Evolutionary conservation across 2,113 vertebrate genomes (phyloP).

Genomic region (Bubo scandiacus): DNA sequence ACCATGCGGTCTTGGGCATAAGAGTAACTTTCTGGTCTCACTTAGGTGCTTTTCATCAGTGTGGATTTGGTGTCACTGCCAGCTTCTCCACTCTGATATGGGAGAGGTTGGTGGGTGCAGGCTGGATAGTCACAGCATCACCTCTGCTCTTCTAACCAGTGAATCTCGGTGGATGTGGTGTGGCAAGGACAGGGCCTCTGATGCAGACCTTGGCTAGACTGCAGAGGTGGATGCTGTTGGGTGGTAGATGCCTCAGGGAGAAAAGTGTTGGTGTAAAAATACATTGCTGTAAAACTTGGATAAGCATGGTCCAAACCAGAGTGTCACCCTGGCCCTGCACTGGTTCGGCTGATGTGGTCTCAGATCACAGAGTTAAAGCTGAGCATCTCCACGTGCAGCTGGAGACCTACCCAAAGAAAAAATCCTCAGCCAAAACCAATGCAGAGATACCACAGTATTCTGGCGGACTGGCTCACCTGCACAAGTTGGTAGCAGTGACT

Average conservation of each 20-base stretch:
- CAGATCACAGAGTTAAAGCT: not conserved
- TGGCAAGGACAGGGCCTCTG: not conserved
- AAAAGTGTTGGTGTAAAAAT: not conserved
- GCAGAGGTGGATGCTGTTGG: not conserved
- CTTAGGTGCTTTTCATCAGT: not conserved
- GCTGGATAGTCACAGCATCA: not conserved
- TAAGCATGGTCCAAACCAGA: not conserved
- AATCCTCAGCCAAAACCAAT: not conserved
- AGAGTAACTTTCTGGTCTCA: not conserved
- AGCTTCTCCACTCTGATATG: not conserved
- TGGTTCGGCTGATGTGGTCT: not conserved
- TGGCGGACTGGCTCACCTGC: not conserved
- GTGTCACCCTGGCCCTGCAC: not conserved
- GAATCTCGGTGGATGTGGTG: fast-evolving
- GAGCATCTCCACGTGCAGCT: not conserved
- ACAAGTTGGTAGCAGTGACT: not conserved
- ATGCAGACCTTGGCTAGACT: not conserved
- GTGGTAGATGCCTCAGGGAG: not conserved
- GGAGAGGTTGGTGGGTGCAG: not conserved
- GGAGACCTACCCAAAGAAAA: not conserved
- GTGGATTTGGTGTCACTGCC: not conserved
- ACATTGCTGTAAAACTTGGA: not conserved
- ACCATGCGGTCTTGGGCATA: not conserved
- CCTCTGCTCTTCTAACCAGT: not conserved
- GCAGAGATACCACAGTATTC: not conserved